Evolutionary conservation across 2,797 vertebrate species (phyloP).

Genomic region (Clarias fuscus): DNA sequence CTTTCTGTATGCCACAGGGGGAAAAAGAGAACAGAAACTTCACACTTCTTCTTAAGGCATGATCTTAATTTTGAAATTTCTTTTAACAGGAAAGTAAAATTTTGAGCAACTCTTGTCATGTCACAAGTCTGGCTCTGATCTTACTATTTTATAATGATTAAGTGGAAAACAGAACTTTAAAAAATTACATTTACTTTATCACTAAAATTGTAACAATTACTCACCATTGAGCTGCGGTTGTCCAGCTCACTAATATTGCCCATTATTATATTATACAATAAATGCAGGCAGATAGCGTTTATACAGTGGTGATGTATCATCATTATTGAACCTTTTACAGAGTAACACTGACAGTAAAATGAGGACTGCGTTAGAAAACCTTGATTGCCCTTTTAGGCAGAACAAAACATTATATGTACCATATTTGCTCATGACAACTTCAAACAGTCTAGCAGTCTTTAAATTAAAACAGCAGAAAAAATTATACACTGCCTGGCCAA

Average conservation of each 20-base stretch:
- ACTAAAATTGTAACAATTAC: background rate
- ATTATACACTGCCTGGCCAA: no score
- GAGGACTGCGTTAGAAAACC: background rate
- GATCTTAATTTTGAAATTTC: background rate
- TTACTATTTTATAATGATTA: background rate
- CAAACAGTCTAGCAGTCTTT: background rate
- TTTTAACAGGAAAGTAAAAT: background rate
- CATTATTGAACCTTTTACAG: background rate
- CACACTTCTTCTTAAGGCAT: conserved; percentile 24
- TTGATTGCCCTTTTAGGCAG: background rate
- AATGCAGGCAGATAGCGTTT: background rate
- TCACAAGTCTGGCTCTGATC: background rate
- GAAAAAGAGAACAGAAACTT: conserved; percentile 31
- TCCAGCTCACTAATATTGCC: background rate
- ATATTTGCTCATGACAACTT: background rate
- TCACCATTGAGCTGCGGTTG: background rate
- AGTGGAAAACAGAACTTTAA: background rate
- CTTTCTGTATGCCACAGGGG: background rate
- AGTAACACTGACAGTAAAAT: background rate
- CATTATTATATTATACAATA: background rate
- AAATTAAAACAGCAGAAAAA: background rate
- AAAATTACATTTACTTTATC: background rate
- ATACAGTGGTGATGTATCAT: background rate
- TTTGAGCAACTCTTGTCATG: background rate
- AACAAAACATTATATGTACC: background rate